Evolutionary conservation across 2,113 vertebrate species (phyloP).

Genomic region (Oncorhynchus kisutch): DNA sequence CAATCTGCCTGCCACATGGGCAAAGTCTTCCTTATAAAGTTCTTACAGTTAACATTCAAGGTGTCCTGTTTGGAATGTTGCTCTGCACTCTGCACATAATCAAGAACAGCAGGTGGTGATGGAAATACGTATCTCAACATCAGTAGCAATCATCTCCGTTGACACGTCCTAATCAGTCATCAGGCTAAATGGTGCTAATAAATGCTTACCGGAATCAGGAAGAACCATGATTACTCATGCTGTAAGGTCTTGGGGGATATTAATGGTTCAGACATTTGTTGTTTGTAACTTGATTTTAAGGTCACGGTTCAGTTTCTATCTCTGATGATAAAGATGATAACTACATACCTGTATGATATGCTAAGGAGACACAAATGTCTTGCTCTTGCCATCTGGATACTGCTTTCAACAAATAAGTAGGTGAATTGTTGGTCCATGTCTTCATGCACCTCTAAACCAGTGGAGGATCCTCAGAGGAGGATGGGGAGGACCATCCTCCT

Average conservation of each 20-base stretch:
- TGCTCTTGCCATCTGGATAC: too few relatives aligned
- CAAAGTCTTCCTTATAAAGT: constrained; percentile 45
- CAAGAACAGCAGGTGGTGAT: constrained; percentile 72
- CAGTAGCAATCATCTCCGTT: constrained; percentile 73
- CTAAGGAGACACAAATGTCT: too few relatives aligned
- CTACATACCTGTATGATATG: too few relatives aligned
- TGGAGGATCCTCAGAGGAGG: too few relatives aligned
- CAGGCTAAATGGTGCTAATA: constrained; percentile 77
- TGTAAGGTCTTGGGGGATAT: constrained; percentile 39
- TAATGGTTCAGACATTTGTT: constrained; percentile 28
- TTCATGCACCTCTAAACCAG: too few relatives aligned
- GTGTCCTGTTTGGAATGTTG: constrained; percentile 42
- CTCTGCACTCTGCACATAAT: constrained; percentile 52
- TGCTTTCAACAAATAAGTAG: too few relatives aligned
- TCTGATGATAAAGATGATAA: too few relatives aligned
- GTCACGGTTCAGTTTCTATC: too few relatives aligned
- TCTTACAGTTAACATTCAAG: constrained; percentile 24
- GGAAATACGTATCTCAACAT: constrained; percentile 69
- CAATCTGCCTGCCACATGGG: neutral
- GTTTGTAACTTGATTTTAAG: neutral
- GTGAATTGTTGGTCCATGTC: too few relatives aligned
- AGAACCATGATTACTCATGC: constrained; percentile 67
- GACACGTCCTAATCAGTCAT: constrained; percentile 78
- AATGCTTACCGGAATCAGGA: constrained; percentile 54
- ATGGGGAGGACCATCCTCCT: too few relatives aligned